Conservation (phyloP, 2,113 vertebrate species). For the Elaphurus davidianus region DNA sequence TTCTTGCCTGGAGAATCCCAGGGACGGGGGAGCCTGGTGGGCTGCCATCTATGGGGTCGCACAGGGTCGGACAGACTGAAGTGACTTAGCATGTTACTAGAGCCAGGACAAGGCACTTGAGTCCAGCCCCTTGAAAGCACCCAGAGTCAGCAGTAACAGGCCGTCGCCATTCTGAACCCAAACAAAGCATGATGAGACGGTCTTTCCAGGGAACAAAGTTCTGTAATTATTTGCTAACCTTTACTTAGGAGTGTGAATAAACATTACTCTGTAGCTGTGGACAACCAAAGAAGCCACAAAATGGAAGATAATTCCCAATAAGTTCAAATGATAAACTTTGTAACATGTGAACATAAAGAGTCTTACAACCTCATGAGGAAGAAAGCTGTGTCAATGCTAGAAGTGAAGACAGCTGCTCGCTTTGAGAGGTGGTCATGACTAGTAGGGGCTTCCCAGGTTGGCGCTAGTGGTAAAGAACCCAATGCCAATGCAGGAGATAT, state of each 20-base stretch:
- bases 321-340: not conserved
- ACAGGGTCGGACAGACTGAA: no score
- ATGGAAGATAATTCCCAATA: not conserved
- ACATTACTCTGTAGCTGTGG: not conserved
- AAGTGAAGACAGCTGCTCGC: not conserved
- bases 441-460: not conserved
- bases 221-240: not conserved
- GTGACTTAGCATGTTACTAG: not conserved
- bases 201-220: not conserved
- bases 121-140: not conserved
- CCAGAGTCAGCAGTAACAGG: not conserved
- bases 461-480: not conserved
- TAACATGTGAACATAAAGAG: not conserved
- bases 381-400: not conserved
- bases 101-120: not conserved
- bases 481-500: accelerated
- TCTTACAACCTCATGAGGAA: not conserved
- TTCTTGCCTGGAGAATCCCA: no score
- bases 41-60: no score
- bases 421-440: not conserved
- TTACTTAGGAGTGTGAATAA: not conserved
- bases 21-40: no score
- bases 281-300: not conserved
- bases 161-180: not conserved
- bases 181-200: accelerated